phyloP scores from a whole-genome alignment of 2,888 invertebrate species.

The Ferdinandea cuprea region DNA sequence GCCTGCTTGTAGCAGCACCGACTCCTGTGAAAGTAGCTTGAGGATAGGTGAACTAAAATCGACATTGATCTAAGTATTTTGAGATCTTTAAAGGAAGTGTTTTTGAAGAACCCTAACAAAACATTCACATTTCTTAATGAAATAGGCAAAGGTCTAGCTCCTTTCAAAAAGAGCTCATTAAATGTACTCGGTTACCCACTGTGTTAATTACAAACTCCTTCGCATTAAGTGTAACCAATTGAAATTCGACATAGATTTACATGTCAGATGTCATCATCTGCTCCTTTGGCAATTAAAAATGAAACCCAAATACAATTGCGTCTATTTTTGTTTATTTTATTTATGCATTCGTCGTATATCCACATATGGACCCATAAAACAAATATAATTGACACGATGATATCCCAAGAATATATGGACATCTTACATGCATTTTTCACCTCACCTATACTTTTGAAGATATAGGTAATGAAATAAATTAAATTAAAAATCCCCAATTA shows the following conservation, averaged over 20 bases:
- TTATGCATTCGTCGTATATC: neutral
- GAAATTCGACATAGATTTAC: slow-evolving; percentile 67
- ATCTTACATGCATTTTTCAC: too few relatives aligned
- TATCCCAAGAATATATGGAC: too few relatives aligned
- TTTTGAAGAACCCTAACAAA: too few relatives aligned
- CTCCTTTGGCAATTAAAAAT: slow-evolving; percentile 23
- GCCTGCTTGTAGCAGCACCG: too few relatives aligned
- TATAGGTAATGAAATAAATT: slow-evolving; percentile 16
- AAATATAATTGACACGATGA: neutral
- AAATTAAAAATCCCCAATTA: slow-evolving; percentile 68
- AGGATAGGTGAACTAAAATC: too few relatives aligned
- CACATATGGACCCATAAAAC: neutral
- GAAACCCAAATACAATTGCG: neutral
- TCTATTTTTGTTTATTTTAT: too few relatives aligned
- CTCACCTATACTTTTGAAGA: too few relatives aligned
- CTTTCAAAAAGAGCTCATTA: slow-evolving; percentile 22
- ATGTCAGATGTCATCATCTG: slow-evolving; percentile 58
- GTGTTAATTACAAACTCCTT: slow-evolving; percentile 67
- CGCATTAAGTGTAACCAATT: slow-evolving; percentile 59
- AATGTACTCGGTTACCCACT: slow-evolving; percentile 30
- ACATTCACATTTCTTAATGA: too few relatives aligned
- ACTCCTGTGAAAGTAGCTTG: too few relatives aligned
- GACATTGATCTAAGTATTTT: too few relatives aligned
- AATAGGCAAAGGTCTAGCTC: too few relatives aligned
- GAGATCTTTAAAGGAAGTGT: too few relatives aligned